phyloP scores from a whole-genome alignment of 1,140 invertebrate species.

The Eciton burchellii region DNA sequence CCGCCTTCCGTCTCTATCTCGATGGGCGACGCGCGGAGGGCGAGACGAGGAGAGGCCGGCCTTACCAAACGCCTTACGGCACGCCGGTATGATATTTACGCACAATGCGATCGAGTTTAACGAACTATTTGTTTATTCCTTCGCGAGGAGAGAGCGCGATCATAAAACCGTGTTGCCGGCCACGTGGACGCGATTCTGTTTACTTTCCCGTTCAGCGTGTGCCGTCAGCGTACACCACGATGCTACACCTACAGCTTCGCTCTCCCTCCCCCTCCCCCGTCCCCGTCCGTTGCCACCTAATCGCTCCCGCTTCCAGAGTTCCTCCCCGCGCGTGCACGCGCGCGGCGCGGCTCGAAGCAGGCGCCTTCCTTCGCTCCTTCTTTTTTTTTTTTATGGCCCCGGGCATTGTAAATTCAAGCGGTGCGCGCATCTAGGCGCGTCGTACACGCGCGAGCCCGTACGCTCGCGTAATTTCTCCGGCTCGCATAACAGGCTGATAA shows the following conservation, averaged over 20 bases:
- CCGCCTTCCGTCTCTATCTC: conserved; percentile 11
- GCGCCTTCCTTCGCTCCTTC: conserved; percentile 38
- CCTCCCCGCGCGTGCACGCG: conserved; percentile 26
- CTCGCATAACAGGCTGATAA: conserved; percentile 74
- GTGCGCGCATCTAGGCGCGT: conserved; percentile 69
- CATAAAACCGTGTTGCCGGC: conserved; percentile 76
- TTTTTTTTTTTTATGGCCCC: conserved; percentile 77
- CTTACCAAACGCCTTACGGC: conserved; percentile 18
- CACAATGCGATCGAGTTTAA: neutral
- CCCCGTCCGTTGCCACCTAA: neutral
- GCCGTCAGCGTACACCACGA: conserved; percentile 66
- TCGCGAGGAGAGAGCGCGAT: conserved; percentile 56
- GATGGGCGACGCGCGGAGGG: neutral
- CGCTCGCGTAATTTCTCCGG: conserved; percentile 68
- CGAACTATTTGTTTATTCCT: conserved; percentile 60
- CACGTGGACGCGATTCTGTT: conserved; percentile 76
- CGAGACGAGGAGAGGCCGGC: neutral
- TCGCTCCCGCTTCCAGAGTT: conserved; percentile 11
- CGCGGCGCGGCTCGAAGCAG: conserved; percentile 41
- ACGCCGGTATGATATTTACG: conserved; percentile 33
- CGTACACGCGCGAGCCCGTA: conserved; percentile 37
- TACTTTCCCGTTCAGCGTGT: conserved; percentile 70
- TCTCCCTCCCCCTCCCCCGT: neutral
- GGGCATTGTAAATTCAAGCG: conserved; percentile 81
- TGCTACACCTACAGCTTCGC: conserved; percentile 52